Percentiles rank a stretch among this genome's conserved stretches.
Conservation (phyloP, 2,113 vertebrate species). For the Stegostoma tigrinum region DNA sequence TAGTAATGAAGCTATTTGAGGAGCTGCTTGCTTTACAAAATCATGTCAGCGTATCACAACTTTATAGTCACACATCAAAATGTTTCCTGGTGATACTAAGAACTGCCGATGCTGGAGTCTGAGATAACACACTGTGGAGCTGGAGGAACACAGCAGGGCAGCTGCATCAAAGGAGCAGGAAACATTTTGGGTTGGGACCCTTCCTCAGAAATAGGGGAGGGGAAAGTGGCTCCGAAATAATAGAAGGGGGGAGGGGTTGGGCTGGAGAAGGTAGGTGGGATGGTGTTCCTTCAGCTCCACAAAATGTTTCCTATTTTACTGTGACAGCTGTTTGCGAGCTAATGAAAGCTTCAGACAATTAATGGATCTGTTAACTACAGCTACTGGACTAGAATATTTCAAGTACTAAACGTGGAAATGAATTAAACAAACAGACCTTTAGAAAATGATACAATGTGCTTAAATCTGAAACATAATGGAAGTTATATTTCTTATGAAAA, state of each 20-base stretch:
- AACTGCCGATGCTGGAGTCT: too few species aligned
- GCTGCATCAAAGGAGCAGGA: too few species aligned
- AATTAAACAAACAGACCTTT: conserved; percentile 29
- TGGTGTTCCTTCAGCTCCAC: too few species aligned
- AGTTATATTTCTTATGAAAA: not conserved
- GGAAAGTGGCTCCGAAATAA: too few species aligned
- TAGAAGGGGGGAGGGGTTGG: too few species aligned
- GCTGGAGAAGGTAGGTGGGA: too few species aligned
- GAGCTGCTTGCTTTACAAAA: not conserved
- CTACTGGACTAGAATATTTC: conserved; percentile 2
- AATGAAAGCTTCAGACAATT: conserved; percentile 27
- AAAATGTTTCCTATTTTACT: conserved; percentile 19
- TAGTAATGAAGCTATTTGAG: conserved; percentile 3
- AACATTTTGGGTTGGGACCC: too few species aligned
- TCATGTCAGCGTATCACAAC: not conserved
- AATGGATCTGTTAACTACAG: conserved; percentile 23
- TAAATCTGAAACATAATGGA: not conserved
- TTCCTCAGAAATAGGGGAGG: too few species aligned
- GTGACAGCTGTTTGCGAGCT: conserved; percentile 29
- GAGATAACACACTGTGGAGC: too few species aligned
- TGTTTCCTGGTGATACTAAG: not conserved
- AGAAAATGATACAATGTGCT: not conserved
- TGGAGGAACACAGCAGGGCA: too few species aligned
- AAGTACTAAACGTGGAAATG: conserved; percentile 12
- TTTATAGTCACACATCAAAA: not conserved